Base-by-base conservation (phyloP, 2,797 vertebrate genomes). In the Erithacus rubecula region DNA sequence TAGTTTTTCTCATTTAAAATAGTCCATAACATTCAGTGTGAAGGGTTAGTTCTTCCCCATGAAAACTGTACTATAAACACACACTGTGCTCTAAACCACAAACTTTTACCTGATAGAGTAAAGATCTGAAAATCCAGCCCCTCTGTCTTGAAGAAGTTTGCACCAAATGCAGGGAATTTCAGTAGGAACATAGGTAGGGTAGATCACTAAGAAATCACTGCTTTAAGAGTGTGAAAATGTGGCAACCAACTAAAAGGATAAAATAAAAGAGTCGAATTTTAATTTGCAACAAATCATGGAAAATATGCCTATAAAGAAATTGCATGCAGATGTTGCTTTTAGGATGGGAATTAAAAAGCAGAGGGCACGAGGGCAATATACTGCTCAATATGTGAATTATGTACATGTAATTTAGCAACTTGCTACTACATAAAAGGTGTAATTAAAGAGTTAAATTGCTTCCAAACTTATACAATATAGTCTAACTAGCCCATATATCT, bases 381-480 rank as follows among this genome's bases (percentile, higher is more conserved):
- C 41, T 37, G 29, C 36, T 83, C 26, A 29, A 22, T 9, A 4
- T 56, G 41, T 65, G 60, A 93, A 63, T 53, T 74, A 67, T 6
- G 2, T 12, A 5, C 0, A 0, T 30, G 17, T 36, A 47, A 53
- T 88, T 71, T 30, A 63, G 30, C 6, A 72, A 76, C 11, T 64
- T 68, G 29, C 18, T 62, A 22, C 44, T 41, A 52, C 41, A 58
- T 64, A 23, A 68, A 87, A 85, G 7, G 11, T 41, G 53, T 53
- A 68, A 84, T 68, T 92, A 82, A 93, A 79, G 79, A 90, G 83
- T 90, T 80, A 92, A 85, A 65, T 32, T 49, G 76, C 59, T 85
- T 75, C 71, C 37, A 82, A 60, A 65, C 15, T 44, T 29, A 29
- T 1, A 27, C 20, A 49, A 10, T 9, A 20, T 0, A n/a, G 19